phyloP scores from a whole-genome alignment of 1,140 invertebrate genomes.

The Atopsyche davidsoni region DNA sequence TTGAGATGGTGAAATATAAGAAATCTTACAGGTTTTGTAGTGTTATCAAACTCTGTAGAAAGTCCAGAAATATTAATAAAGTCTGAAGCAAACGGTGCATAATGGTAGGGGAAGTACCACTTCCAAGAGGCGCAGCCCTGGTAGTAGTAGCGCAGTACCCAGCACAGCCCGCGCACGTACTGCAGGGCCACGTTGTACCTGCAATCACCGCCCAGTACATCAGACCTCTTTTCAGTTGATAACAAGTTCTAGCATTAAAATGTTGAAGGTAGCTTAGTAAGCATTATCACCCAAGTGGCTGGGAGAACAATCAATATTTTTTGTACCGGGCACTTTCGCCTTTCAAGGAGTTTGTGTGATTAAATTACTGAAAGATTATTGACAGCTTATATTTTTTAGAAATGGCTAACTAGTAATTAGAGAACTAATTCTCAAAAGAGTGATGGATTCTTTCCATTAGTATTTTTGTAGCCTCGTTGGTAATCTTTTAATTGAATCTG shows the following conservation, averaged over 20 bases:
- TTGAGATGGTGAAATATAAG: too few relatives aligned
- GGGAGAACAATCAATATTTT: too few relatives aligned
- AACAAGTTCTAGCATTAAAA: background rate
- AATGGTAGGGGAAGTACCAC: conserved; percentile 99
- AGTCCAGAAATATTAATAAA: conserved; percentile 88
- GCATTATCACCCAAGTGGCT: too few relatives aligned
- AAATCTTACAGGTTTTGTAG: conserved; percentile 81
- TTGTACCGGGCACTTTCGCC: too few relatives aligned
- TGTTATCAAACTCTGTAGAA: conserved; percentile 81
- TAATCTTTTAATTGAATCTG: too few relatives aligned
- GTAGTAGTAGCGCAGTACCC: conserved; percentile 98
- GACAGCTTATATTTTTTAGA: too few relatives aligned
- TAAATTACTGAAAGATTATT: too few relatives aligned
- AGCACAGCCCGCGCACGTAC: conserved; percentile 94
- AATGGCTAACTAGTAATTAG: too few relatives aligned
- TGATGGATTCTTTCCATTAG: too few relatives aligned
- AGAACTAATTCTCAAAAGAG: too few relatives aligned
- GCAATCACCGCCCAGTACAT: conserved; percentile 10
- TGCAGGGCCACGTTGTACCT: conserved; percentile 85
- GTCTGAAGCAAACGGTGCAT: conserved; percentile 99
- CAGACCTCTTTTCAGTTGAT: background rate
- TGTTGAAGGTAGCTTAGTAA: background rate
- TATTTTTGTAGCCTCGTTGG: too few relatives aligned
- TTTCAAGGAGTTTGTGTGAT: too few relatives aligned
- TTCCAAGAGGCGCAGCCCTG: conserved; percentile 99